A percentile compares a stretch with the other conserved stretches of the same genome.
phyloP scores from a whole-genome alignment of 2,797 vertebrate genomes.

The Dipus sagitta region DNA sequence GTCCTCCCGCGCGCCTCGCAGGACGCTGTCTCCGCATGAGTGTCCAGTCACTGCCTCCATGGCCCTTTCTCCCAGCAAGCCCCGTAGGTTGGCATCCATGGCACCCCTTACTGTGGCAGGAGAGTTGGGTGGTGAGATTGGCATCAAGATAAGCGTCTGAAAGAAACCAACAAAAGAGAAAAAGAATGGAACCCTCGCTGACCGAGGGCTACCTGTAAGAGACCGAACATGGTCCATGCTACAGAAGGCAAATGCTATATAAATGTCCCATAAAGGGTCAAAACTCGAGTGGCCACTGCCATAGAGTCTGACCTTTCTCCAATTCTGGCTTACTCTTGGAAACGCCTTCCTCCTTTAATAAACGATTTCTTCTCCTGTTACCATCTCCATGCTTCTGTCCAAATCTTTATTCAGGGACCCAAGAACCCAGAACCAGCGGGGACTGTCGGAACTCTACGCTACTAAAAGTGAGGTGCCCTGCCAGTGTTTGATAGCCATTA shows the following conservation, averaged over 20 bases:
- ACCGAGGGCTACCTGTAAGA: background rate
- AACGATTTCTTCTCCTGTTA: background rate
- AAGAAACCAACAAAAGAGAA: background rate
- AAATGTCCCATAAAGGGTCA: background rate
- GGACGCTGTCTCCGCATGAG: accelerated
- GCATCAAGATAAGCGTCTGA: too few relatives aligned
- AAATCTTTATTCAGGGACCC: background rate
- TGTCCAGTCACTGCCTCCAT: accelerated
- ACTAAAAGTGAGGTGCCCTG: background rate
- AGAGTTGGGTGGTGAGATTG: background rate
- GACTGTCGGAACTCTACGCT: background rate
- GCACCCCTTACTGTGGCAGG: background rate
- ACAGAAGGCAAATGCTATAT: background rate
- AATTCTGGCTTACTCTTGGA: background rate
- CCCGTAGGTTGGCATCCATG: background rate
- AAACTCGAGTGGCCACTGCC: background rate
- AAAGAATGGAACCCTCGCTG: background rate
- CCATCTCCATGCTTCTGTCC: background rate
- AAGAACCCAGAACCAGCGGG: background rate
- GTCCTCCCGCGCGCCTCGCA: background rate
- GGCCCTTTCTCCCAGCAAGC: background rate
- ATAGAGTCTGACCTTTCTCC: background rate
- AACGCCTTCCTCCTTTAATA: background rate
- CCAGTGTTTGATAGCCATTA: background rate
- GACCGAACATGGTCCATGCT: background rate